A percentile compares a stretch with the other conserved stretches of the same genome.
Conservation (phyloP, 2,797 vertebrate species). For the Propithecus deckenii region DNA sequence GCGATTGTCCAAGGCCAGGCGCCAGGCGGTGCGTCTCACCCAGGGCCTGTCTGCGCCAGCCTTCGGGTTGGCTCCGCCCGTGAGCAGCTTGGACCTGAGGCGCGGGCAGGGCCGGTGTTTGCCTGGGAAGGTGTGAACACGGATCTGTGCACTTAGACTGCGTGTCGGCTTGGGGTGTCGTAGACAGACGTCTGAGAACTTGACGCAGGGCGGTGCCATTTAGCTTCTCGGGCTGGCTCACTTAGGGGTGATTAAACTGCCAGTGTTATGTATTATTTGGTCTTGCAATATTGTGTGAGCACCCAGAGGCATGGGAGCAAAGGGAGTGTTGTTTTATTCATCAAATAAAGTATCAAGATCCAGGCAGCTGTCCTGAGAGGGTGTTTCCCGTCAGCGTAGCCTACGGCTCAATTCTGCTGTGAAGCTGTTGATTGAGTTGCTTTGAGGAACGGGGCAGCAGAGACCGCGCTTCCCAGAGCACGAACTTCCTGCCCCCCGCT, state of each 20-base stretch:
- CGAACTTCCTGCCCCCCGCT: rapidly evolving
- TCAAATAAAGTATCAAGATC: not conserved
- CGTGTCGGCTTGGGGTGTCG: rapidly evolving
- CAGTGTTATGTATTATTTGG: rapidly evolving
- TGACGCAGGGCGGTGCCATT: rapidly evolving
- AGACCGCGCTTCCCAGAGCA: rapidly evolving
- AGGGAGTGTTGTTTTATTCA: not conserved
- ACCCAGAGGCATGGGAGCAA: not conserved
- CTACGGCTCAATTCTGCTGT: rapidly evolving
- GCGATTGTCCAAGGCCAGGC: rapidly evolving
- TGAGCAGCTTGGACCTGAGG: rapidly evolving
- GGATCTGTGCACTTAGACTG: rapidly evolving
- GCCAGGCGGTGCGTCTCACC: rapidly evolving
- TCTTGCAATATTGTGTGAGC: not conserved
- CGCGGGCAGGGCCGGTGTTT: rapidly evolving
- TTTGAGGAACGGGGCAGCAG: not conserved
- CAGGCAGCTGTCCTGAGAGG: not conserved
- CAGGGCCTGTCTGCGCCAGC: too few relatives aligned
- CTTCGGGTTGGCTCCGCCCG: not conserved
- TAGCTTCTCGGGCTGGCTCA: rapidly evolving
- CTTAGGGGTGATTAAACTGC: not conserved
- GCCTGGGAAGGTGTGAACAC: rapidly evolving
- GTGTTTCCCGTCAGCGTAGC: rapidly evolving
- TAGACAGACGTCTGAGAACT: rapidly evolving
- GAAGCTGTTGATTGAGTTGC: not conserved